Conservation (phyloP, 2,888 invertebrate species). For the Anagyrus pseudococci region DNA sequence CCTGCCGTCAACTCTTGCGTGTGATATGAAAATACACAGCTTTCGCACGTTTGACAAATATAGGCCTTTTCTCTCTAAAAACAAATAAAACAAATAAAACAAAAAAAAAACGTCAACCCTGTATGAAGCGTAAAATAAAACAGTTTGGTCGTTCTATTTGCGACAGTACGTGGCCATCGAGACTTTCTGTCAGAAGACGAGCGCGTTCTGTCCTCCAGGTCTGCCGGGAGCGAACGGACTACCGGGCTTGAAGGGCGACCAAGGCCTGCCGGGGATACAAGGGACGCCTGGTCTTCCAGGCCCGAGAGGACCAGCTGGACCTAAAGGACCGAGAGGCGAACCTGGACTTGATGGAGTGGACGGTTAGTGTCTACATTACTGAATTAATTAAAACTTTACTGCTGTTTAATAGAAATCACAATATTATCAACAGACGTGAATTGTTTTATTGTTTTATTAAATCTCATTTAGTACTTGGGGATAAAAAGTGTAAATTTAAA, state of each 20-base stretch:
- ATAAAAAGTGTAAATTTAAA: too few species aligned
- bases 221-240: conserved; percentile 73
- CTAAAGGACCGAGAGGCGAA: conserved; percentile 71
- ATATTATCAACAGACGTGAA: background rate
- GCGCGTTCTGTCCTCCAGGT: conserved; percentile 80
- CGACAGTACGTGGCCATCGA: conserved; percentile 82
- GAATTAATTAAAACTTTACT: background rate
- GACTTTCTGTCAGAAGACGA: conserved; percentile 83
- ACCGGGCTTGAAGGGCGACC: conserved; percentile 60
- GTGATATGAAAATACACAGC: too few species aligned
- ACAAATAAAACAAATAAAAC: too few species aligned
- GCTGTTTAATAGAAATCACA: background rate
- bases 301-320: conserved; percentile 66
- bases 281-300: conserved; percentile 76
- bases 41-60: background rate
- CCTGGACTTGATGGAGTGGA: conserved; percentile 85
- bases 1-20: too few species aligned
- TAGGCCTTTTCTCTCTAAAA: too few species aligned
- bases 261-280: conserved; percentile 71
- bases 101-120: too few species aligned
- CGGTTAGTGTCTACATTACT: conserved; percentile 61
- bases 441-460: background rate
- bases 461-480: too few species aligned
- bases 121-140: background rate
- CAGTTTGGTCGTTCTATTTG: background rate